Evolutionary conservation across 2,888 invertebrate species (phyloP).

Genomic region (Noctua comes): DNA sequence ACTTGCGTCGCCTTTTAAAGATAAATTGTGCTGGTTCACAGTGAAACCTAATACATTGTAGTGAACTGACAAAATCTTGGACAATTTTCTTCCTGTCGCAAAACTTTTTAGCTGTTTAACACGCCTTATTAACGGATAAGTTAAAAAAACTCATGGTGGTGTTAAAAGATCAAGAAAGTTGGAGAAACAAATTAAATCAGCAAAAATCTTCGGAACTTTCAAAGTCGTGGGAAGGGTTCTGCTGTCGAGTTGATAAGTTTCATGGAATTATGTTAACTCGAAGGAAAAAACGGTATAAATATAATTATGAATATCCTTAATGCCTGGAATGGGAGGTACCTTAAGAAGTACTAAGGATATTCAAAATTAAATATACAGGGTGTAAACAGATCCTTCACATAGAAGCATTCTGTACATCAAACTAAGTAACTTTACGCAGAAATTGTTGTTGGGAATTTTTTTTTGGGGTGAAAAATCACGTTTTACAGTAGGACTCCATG

Average conservation of each 20-base stretch:
- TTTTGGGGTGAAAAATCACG: too few relatives aligned
- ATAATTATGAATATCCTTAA: too few relatives aligned
- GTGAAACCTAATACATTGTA: slow-evolving; percentile 44
- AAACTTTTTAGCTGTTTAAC: slow-evolving; percentile 11
- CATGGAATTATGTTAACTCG: background rate
- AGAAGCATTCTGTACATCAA: too few relatives aligned
- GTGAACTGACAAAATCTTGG: slow-evolving; percentile 46
- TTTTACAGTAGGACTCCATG: too few relatives aligned
- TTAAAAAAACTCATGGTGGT: slow-evolving; percentile 1
- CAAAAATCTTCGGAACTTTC: background rate
- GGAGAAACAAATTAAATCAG: slow-evolving; percentile 21
- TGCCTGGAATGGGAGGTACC: too few relatives aligned
- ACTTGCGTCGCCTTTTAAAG: slow-evolving; percentile 44
- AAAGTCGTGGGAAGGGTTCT: slow-evolving; percentile 15
- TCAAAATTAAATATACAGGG: too few relatives aligned
- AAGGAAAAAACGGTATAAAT: background rate
- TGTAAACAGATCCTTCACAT: too few relatives aligned
- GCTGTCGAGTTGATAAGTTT: slow-evolving; percentile 1
- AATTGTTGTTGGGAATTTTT: too few relatives aligned
- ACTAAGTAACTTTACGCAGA: too few relatives aligned
- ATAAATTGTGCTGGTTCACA: slow-evolving; percentile 45
- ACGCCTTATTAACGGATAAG: background rate
- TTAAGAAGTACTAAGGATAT: too few relatives aligned
- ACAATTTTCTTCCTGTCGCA: slow-evolving; percentile 6
- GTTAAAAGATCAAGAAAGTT: slow-evolving; percentile 1